phyloP scores from a whole-genome alignment of 2,797 vertebrate species.

The Numenius phaeopus region DNA sequence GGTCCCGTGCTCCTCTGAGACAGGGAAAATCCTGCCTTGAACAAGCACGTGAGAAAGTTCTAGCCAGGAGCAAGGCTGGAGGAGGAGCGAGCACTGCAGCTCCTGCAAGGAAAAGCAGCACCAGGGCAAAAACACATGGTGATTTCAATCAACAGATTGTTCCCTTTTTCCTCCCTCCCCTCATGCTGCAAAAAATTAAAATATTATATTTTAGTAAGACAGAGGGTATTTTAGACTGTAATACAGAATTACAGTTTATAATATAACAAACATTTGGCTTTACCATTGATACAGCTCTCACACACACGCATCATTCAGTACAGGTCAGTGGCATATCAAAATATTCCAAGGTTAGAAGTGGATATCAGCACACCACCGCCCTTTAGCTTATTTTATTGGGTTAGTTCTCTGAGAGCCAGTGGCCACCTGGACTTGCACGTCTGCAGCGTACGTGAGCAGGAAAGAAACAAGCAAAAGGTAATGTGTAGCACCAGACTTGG shows the following conservation, averaged over 20 bases:
- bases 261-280: background rate
- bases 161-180: background rate
- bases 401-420: background rate
- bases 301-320: rapidly evolving
- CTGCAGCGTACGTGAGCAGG: rapidly evolving
- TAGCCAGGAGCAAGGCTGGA: background rate
- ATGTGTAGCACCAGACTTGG: background rate
- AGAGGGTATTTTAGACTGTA: background rate
- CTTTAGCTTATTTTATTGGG: background rate
- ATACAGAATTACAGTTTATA: background rate
- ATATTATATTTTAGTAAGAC: background rate
- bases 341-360: background rate
- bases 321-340: background rate
- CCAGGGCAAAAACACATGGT: rapidly evolving
- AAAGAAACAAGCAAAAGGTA: background rate
- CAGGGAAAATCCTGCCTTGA: background rate
- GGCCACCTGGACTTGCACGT: background rate
- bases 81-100: rapidly evolving
- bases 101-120: background rate
- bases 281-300: background rate
- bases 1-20: background rate
- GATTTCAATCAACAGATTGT: background rate
- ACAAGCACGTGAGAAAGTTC: background rate
- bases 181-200: background rate
- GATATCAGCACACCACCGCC: background rate